A percentile compares a stretch with the other conserved stretches of the same genome.
Evolutionary conservation across 2,113 vertebrate genomes (phyloP).

Genomic region (Ptyas mucosa): DNA sequence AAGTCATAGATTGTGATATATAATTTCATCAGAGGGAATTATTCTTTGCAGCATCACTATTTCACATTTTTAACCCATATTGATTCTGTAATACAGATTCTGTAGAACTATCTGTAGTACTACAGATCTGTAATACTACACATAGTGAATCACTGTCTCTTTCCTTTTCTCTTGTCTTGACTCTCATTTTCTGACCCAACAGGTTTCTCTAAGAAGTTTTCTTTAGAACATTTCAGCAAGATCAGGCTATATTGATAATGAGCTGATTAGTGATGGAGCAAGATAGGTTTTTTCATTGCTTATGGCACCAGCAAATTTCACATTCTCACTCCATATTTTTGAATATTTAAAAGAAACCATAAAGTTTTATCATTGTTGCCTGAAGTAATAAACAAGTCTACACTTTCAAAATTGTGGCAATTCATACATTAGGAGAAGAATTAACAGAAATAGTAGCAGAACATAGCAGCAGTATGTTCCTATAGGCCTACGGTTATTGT

Average conservation of each 20-base stretch:
- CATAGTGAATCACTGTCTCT: neutral
- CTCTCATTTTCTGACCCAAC: neutral
- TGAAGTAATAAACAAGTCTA: neutral
- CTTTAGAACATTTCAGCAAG: neutral
- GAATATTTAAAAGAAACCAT: neutral
- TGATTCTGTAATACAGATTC: neutral
- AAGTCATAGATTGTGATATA: neutral
- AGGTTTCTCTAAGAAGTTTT: neutral
- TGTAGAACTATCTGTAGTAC: neutral
- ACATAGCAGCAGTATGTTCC: neutral
- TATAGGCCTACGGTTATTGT: neutral
- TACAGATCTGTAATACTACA: neutral
- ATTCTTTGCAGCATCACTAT: accelerated
- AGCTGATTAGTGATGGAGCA: neutral
- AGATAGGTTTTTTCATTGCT: neutral
- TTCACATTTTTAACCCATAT: neutral
- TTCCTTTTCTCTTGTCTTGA: neutral
- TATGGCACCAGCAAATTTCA: neutral
- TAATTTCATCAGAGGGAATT: neutral
- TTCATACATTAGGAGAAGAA: neutral
- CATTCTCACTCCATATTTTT: neutral
- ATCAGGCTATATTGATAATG: neutral
- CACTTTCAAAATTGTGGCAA: neutral
- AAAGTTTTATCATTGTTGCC: neutral
- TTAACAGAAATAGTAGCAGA: neutral